Evolutionary conservation across 2,888 invertebrate species (phyloP).

Genomic region (Conistra vaccinii): DNA sequence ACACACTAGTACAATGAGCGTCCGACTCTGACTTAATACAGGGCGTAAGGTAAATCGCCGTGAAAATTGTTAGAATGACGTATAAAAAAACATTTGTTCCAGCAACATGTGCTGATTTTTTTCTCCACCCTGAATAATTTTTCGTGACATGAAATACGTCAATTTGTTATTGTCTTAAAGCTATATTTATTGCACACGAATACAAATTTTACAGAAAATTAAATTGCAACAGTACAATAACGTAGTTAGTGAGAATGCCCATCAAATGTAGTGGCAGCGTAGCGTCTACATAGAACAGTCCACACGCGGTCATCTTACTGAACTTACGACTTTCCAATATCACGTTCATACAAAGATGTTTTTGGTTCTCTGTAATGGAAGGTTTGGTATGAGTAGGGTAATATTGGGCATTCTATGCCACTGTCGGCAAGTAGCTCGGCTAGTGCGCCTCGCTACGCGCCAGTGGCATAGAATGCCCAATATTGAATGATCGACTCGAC

Average conservation of each 20-base stretch:
- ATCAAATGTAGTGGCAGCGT: background rate
- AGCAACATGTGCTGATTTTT: background rate
- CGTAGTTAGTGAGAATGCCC: background rate
- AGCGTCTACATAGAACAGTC: slow-evolving; percentile 18
- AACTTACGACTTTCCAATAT: slow-evolving; percentile 1
- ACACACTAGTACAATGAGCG: too few relatives aligned
- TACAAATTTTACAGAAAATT: background rate
- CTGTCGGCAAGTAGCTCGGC: too few relatives aligned
- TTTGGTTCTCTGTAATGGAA: slow-evolving; percentile 19
- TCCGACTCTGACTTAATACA: too few relatives aligned
- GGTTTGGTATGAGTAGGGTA: too few relatives aligned
- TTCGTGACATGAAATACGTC: background rate
- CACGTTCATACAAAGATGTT: slow-evolving; percentile 10
- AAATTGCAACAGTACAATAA: background rate
- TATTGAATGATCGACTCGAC: too few relatives aligned
- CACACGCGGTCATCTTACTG: slow-evolving; percentile 14
- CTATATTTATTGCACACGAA: background rate
- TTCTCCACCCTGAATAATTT: background rate
- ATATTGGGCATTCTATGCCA: too few relatives aligned
- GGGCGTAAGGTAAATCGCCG: background rate
- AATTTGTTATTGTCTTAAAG: background rate
- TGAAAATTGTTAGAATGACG: too few relatives aligned
- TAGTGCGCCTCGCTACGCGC: too few relatives aligned
- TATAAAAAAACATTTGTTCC: background rate
- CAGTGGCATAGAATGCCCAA: too few relatives aligned